A percentile compares a stretch with the other conserved stretches of the same genome.
These are phyloP conservation scores for Diogma glabrata DNA, from an alignment of 2,888 invertebrate species.

Conservation along the genomic window DNA sequence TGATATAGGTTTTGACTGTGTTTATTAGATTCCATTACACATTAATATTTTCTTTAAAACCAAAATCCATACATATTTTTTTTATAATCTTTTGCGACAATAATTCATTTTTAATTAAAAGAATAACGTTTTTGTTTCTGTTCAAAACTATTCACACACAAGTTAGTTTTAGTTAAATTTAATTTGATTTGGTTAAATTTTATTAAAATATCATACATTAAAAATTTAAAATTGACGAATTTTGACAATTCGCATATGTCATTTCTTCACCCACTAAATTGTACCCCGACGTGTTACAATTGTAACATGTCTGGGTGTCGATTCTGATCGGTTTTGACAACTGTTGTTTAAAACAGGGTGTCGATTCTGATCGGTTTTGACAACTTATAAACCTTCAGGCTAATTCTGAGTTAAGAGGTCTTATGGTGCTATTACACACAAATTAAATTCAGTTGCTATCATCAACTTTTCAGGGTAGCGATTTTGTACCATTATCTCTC, in stretches of 20 bases:
- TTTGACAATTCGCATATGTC: constrained; percentile 4
- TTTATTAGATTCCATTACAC: constrained; percentile 8
- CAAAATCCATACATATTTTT: background rate
- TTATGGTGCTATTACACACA: no score
- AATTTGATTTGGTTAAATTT: background rate
- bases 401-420: no score
- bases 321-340: no score
- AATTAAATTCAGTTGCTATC: no score
- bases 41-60: background rate
- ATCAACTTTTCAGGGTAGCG: no score
- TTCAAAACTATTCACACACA: background rate
- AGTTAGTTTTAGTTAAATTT: background rate
- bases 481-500: no score
- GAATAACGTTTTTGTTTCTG: background rate
- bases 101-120: background rate
- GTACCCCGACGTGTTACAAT: no score
- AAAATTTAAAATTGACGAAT: constrained; percentile 4
- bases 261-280: background rate
- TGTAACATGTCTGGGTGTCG: no score
- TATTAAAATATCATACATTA: background rate
- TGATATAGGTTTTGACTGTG: background rate
- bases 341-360: no score
- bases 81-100: background rate
- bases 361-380: no score
- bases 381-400: no score